phyloP scores from a whole-genome alignment of 2,888 invertebrate genomes.

The Epinotia nisella region DNA sequence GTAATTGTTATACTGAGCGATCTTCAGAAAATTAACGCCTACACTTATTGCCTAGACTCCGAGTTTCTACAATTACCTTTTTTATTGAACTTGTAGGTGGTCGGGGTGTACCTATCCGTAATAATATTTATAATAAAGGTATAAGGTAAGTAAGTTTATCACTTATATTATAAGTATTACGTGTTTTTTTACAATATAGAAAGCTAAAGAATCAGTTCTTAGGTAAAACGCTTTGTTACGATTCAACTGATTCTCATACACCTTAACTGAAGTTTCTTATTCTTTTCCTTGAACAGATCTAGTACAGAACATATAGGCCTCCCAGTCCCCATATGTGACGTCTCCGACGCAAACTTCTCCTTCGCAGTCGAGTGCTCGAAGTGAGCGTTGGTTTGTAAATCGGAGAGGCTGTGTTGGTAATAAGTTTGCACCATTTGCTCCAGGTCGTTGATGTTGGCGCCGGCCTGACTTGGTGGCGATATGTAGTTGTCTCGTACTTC shows the following conservation, averaged over 20 bases:
- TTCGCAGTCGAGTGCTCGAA: conserved; percentile 57
- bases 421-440: conserved; percentile 63
- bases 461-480: conserved; percentile 54
- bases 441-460: conserved; percentile 60
- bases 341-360: conserved; percentile 62
- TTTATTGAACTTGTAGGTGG: no score
- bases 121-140: no score
- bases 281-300: conserved; percentile 64
- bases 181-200: no score
- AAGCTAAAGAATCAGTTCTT: no score
- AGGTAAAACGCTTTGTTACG: neutral
- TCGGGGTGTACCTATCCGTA: no score
- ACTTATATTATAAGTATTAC: no score
- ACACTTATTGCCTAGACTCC: no score
- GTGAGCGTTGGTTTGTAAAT: conserved; percentile 57
- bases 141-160: no score
- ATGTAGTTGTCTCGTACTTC: conserved; percentile 71
- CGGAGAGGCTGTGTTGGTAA: conserved; percentile 58
- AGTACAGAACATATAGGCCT: conserved; percentile 66
- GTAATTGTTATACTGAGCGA: no score
- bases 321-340: conserved; percentile 61
- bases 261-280: conserved; percentile 57
- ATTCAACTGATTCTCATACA: conserved; percentile 34
- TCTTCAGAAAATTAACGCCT: no score
- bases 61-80: no score